A percentile compares a stretch with the other conserved stretches of the same genome.
Evolutionary conservation across 2,888 invertebrate species (phyloP).

Genomic region (Cryptocephalus primarius): DNA sequence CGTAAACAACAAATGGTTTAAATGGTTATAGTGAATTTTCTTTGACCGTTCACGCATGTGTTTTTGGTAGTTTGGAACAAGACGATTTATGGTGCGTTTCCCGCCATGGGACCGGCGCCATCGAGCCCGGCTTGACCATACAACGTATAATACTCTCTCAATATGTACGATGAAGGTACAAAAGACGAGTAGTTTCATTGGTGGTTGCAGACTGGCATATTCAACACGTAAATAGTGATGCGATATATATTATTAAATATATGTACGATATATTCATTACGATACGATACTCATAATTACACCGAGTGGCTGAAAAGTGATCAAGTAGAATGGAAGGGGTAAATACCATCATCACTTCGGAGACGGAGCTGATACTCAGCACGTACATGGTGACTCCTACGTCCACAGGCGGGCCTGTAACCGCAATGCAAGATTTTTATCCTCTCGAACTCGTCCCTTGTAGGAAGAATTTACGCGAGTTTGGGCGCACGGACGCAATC

Average conservation of each 20-base stretch:
- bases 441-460: slow-evolving; percentile 2
- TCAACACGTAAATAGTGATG: slow-evolving; percentile 21
- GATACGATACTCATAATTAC: slow-evolving; percentile 11
- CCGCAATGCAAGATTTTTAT: slow-evolving; percentile 21
- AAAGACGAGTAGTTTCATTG: slow-evolving; percentile 8
- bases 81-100: too few relatives aligned
- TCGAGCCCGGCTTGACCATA: too few relatives aligned
- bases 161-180: too few relatives aligned
- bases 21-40: too few relatives aligned
- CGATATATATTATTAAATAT: slow-evolving; percentile 2
- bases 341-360: slow-evolving; percentile 92
- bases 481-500: slow-evolving; percentile 2
- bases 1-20: too few relatives aligned
- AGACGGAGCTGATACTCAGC: slow-evolving; percentile 95
- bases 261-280: not conserved
- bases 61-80: too few relatives aligned
- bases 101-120: too few relatives aligned
- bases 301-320: slow-evolving; percentile 9
- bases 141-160: too few relatives aligned
- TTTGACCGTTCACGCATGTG: too few relatives aligned
- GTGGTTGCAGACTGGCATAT: slow-evolving; percentile 15
- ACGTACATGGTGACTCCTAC: slow-evolving; percentile 97
- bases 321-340: slow-evolving; percentile 13
- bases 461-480: not conserved
- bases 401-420: slow-evolving; percentile 91